Base-by-base conservation (phyloP, 2,797 vertebrate genomes). In the Liparis tanakae region DNA sequence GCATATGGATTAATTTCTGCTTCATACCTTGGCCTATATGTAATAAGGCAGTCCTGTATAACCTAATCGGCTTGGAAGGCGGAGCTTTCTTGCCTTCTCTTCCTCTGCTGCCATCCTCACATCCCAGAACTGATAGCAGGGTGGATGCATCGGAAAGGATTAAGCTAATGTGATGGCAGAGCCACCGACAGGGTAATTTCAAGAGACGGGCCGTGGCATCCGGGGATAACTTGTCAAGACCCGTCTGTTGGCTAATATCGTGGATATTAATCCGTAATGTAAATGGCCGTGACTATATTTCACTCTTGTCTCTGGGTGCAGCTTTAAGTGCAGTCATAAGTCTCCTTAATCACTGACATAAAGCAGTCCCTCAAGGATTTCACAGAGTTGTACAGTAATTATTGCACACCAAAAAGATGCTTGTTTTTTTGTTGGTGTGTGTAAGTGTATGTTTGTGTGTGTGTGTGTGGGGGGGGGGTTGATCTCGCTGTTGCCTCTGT, bases 101-200 rank as follows among this genome's bases (percentile, higher is more conserved):
- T 79, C 68, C 77, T 74, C 70, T 37, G 67, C 82, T 86, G 78
- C 83, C 85, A 80, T 88, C 80, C 75, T 80, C 79, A 33, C 75
- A 79, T 88, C 85, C 82, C 78, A 81, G 82, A 87, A 91, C 84
- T 85, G 89, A 93, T 91, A 86, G 87, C 81, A 55, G 76, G 70
- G 85, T 83, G 88, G 89, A 88, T 87, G 88, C 90, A 89, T 91
- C 77, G 79, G 86, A 90, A 81, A 72, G 91, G 94, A 94, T 94
- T 94, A 94, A 81, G 89, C 91, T 94, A 91, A 93, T 94, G 90
- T 92, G 92, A 93, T 91, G 86, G 83, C 85, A 83, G 90, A 93
- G 88, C 88, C 92, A 93, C 89, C 93, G 91, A 90, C 83, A 68
- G 80, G 85, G 85, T 89, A 87, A 78, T 86, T 89, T 91, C 87